phyloP scores from a whole-genome alignment of 2,113 vertebrate genomes.

The Cinclus mexicanus region DNA sequence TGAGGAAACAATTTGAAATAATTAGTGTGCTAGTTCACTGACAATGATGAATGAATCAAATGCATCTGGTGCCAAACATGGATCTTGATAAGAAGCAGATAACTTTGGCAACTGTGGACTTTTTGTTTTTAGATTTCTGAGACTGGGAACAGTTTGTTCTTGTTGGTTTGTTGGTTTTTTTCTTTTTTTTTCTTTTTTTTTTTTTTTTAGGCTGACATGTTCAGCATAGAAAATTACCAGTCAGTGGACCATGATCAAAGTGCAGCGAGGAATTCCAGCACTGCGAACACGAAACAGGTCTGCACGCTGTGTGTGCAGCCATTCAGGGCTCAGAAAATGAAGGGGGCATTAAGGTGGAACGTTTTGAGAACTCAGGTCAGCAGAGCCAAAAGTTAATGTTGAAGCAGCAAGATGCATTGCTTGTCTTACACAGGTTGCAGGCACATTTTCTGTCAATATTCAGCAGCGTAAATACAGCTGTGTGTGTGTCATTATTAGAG shows the following conservation, averaged over 20 bases:
- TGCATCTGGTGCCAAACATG: constrained; percentile 73
- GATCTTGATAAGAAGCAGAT: constrained; percentile 82
- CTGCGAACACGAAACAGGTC: background rate
- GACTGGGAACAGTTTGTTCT: constrained; percentile 46
- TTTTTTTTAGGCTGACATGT: background rate
- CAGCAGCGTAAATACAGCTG: background rate
- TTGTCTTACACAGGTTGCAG: background rate
- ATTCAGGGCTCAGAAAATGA: background rate
- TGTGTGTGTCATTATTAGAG: background rate
- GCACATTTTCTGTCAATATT: background rate
- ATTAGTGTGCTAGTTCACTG: constrained; percentile 83
- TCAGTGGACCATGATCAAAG: constrained; percentile 12
- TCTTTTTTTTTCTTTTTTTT: background rate
- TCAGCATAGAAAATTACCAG: constrained; percentile 33
- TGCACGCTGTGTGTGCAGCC: background rate
- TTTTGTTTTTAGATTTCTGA: constrained; percentile 57
- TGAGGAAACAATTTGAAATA: constrained; percentile 95
- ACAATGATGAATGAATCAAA: constrained; percentile 88
- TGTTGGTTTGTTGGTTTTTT: background rate
- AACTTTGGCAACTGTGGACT: constrained; percentile 68
- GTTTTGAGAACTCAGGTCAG: background rate
- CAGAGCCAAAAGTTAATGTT: background rate
- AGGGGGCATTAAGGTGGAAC: background rate
- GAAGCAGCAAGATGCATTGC: background rate
- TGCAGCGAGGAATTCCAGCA: background rate